These are phyloP conservation scores for Kryptolebias ocellatus DNA, from an alignment of 2,797 vertebrate genomes.

Conservation along the genomic window DNA sequence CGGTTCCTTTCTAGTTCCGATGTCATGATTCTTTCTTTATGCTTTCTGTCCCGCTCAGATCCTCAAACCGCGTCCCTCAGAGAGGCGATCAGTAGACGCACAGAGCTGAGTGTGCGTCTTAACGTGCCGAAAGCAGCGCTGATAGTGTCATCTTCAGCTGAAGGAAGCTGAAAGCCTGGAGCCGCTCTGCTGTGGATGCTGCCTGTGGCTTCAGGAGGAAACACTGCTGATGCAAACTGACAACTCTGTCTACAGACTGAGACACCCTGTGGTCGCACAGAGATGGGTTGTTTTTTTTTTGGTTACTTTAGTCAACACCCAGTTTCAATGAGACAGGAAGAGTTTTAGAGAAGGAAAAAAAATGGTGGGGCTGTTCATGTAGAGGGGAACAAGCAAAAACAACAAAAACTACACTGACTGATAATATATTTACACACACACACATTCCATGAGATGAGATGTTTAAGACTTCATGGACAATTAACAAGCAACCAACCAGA, in stretches of 20 bases:
- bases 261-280: slow-evolving; percentile 52
- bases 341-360: too few relatives aligned
- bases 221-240: not conserved
- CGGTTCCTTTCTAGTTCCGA: slow-evolving; percentile 48
- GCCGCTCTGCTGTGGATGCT: slow-evolving; percentile 1
- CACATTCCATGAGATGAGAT: too few relatives aligned
- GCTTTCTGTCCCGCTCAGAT: not conserved
- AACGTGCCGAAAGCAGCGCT: not conserved
- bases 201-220: not conserved
- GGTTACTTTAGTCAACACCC: not conserved
- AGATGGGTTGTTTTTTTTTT: not conserved
- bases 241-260: slow-evolving; percentile 18
- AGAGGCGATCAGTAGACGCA: not conserved
- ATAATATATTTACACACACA: too few relatives aligned
- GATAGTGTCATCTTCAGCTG: not conserved
- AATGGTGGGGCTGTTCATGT: too few relatives aligned
- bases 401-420: too few relatives aligned
- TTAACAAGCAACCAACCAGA: too few relatives aligned
- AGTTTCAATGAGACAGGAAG: too few relatives aligned
- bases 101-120: not conserved
- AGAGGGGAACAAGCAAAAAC: too few relatives aligned
- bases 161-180: not conserved
- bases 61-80: slow-evolving; percentile 1
- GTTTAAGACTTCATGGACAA: too few relatives aligned
- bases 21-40: slow-evolving; percentile 35